Evolutionary conservation across 2,888 invertebrate species (phyloP).

Genomic region (Phlogophora meticulosa): DNA sequence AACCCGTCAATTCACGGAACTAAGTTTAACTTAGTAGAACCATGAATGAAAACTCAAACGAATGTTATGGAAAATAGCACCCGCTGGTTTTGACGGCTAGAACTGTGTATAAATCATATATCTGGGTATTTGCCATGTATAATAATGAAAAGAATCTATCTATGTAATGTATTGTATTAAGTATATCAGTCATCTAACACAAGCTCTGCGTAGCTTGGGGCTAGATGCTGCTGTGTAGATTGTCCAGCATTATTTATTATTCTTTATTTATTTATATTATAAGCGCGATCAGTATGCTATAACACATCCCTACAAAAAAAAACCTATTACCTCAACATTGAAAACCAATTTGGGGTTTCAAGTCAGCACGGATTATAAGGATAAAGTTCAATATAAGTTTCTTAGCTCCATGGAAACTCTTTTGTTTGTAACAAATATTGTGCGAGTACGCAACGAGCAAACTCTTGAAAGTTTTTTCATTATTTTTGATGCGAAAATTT

Average conservation of each 20-base stretch:
- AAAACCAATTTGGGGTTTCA: slow-evolving; percentile 40
- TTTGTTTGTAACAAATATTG: slow-evolving; percentile 47
- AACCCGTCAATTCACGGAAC: slow-evolving; percentile 36
- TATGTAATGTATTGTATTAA: too few species aligned
- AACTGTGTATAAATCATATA: background rate
- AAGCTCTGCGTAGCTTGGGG: too few species aligned
- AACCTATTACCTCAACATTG: slow-evolving; percentile 25
- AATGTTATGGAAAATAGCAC: slow-evolving; percentile 8
- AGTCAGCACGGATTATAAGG: slow-evolving; percentile 22
- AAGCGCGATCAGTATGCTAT: background rate
- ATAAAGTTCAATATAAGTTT: slow-evolving; percentile 51
- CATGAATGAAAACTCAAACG: slow-evolving; percentile 11
- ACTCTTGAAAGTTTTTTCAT: slow-evolving; percentile 59
- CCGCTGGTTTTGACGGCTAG: background rate
- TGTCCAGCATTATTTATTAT: too few species aligned
- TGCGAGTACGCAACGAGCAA: slow-evolving; percentile 29
- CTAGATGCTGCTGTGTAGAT: too few species aligned
- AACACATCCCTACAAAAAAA: slow-evolving; percentile 14
- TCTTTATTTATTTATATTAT: slow-evolving; percentile 5
- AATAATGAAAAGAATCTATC: too few species aligned
- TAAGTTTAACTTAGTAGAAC: slow-evolving; percentile 16
- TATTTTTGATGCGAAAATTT: slow-evolving; percentile 49
- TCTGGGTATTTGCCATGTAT: too few species aligned
- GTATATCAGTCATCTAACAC: too few species aligned
- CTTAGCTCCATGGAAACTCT: slow-evolving; percentile 20